A percentile compares a stretch with the other conserved stretches of the same genome.
These are phyloP conservation scores for Coenonympha glycerion DNA, from an alignment of 2,888 invertebrate genomes.

Conservation along the genomic window DNA sequence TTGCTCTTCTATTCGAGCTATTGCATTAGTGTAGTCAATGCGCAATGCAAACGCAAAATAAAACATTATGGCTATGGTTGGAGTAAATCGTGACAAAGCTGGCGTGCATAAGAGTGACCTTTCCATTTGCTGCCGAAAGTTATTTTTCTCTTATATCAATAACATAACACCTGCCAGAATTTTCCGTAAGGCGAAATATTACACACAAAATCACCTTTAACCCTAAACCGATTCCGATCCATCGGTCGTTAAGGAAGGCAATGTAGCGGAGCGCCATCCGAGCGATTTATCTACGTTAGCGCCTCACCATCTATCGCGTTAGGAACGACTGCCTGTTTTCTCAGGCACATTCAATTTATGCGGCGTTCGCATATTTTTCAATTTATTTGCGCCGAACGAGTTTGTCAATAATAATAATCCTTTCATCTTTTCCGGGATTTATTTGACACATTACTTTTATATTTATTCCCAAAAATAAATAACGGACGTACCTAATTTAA, in stretches of 20 bases:
- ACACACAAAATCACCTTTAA: conserved; percentile 58
- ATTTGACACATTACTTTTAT: conserved; percentile 2
- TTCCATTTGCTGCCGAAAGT: too few relatives aligned
- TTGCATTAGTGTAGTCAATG: too few relatives aligned
- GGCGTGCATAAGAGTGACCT: too few relatives aligned
- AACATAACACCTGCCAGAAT: conserved; percentile 15
- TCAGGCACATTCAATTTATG: conserved; percentile 58
- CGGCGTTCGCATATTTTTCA: conserved; percentile 68
- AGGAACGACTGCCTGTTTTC: conserved; percentile 69
- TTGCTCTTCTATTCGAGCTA: too few relatives aligned
- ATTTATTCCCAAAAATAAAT: not conserved
- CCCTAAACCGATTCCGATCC: conserved; percentile 64
- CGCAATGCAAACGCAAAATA: too few relatives aligned
- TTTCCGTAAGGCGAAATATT: conserved; percentile 21
- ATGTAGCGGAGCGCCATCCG: conserved; percentile 65
- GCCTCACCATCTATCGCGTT: conserved; percentile 56
- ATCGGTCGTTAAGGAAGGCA: conserved; percentile 69
- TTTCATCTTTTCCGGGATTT: conserved; percentile 15
- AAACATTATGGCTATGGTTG: too few relatives aligned
- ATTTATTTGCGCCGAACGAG: conserved; percentile 51
- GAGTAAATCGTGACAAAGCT: too few relatives aligned
- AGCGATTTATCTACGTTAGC: conserved; percentile 59
- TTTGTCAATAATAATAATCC: conserved; percentile 41
- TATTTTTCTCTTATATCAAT: not conserved
- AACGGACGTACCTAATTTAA: too few relatives aligned